Evolutionary conservation across 2,113 vertebrate species (phyloP).

Genomic region (Martes martes): DNA sequence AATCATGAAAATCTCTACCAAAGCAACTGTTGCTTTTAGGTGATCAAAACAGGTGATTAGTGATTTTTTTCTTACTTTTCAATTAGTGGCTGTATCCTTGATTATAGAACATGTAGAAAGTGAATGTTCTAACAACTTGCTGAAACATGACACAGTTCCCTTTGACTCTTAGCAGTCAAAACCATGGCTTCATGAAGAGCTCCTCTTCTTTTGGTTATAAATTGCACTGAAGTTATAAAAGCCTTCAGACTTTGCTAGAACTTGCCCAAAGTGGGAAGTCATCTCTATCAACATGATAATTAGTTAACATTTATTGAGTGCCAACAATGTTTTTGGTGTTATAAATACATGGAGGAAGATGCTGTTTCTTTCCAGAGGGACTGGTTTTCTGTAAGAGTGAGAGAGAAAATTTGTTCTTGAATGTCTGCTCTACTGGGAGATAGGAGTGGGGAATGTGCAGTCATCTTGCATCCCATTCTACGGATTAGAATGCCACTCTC

Average conservation of each 20-base stretch:
- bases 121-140: neutral
- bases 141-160: neutral
- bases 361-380: neutral
- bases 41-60: neutral
- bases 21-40: neutral
- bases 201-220: constrained; percentile 38
- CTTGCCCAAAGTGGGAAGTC: constrained; percentile 35
- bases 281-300: constrained; percentile 10
- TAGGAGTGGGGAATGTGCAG: neutral
- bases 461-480: neutral
- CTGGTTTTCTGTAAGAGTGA: neutral
- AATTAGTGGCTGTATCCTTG: neutral
- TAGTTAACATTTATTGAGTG: constrained; percentile 44
- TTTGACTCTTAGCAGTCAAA: constrained; percentile 31
- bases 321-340: constrained; percentile 2
- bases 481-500: neutral
- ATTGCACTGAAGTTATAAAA: neutral
- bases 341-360: constrained; percentile 34
- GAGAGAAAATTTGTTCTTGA: neutral
- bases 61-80: neutral
- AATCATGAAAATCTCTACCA: neutral
- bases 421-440: neutral
- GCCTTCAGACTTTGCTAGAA: neutral
- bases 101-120: neutral
- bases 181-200: neutral